Conservation (phyloP, 1,140 invertebrate genomes). For the Hylaeus anthracinus region DNA sequence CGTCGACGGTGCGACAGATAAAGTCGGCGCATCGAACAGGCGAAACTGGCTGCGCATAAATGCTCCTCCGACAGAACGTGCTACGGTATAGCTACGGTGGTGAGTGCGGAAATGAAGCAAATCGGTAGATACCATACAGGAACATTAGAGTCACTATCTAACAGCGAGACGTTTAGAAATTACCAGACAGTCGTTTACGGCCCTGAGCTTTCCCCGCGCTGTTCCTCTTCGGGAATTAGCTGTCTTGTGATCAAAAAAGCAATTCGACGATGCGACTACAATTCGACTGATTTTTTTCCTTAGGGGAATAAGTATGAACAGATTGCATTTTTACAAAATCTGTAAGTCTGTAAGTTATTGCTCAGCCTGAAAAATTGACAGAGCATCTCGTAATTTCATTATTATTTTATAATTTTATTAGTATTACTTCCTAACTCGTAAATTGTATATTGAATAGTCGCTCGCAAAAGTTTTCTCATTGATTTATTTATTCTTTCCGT, state of each 20-base stretch:
- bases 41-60: constrained; percentile 53
- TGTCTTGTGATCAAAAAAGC: neutral
- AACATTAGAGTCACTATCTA: constrained; percentile 70
- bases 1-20: constrained; percentile 32
- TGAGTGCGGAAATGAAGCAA: constrained; percentile 70
- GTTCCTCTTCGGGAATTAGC: neutral
- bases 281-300: too few relatives aligned
- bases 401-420: too few relatives aligned
- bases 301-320: too few relatives aligned
- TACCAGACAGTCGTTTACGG: constrained; percentile 57
- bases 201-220: constrained; percentile 21
- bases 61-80: constrained; percentile 6
- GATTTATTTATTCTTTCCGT: too few relatives aligned
- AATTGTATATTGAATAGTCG: too few relatives aligned
- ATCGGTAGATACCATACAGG: constrained; percentile 69
- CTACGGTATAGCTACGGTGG: neutral
- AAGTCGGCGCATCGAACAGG: constrained; percentile 44
- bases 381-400: too few relatives aligned
- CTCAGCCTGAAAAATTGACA: too few relatives aligned
- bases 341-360: too few relatives aligned
- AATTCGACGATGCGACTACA: too few relatives aligned
- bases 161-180: constrained; percentile 62
- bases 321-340: too few relatives aligned
- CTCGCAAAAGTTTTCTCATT: too few relatives aligned
- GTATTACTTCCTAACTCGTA: too few relatives aligned